phyloP scores from a whole-genome alignment of 2,113 vertebrate genomes.

The Vidua chalybeata region DNA sequence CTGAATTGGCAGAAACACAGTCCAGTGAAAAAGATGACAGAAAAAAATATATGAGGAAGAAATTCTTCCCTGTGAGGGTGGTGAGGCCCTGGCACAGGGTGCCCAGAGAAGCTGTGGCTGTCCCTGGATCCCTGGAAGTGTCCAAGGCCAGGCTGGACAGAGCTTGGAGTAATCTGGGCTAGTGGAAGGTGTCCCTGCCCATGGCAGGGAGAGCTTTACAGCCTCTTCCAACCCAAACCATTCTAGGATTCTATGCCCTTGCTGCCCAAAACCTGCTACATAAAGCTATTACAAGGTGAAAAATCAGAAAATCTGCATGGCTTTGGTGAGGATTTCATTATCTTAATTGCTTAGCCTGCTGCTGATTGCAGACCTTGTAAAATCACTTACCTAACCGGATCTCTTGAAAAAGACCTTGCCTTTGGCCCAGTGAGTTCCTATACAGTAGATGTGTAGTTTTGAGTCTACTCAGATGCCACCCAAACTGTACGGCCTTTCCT shows the following conservation, averaged over 20 bases:
- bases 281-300: not conserved
- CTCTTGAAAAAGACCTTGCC: not conserved
- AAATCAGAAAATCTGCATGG: not conserved
- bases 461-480: not conserved
- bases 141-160: accelerated
- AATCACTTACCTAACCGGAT: not conserved
- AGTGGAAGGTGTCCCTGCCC: not conserved
- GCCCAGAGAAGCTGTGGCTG: not conserved
- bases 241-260: not conserved
- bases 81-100: not conserved
- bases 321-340: not conserved
- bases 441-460: not conserved
- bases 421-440: not conserved
- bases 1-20: not conserved
- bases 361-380: not conserved
- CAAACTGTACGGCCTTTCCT: not conserved
- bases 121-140: not conserved
- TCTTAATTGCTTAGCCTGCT: not conserved
- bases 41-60: not conserved
- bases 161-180: accelerated
- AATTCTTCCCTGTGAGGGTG: not conserved
- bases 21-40: not conserved
- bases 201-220: not conserved
- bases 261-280: not conserved
- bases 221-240: not conserved